Conservation (phyloP, 2,888 invertebrate species). For the Volucella inflata region DNA sequence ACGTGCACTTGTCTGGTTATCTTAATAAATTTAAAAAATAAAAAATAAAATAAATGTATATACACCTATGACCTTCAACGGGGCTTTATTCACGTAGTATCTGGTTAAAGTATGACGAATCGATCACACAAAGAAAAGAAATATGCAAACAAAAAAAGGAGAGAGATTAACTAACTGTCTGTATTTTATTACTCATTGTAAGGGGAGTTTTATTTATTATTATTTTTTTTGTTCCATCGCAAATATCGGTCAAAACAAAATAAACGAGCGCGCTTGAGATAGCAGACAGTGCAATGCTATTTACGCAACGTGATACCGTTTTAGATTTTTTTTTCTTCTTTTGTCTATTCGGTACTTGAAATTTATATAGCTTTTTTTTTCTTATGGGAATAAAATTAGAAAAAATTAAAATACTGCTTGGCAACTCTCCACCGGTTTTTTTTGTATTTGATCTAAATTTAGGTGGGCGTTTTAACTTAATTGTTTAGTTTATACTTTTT, state of each 20-base stretch:
- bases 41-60: conserved; percentile 3
- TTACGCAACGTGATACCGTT: conserved; percentile 56
- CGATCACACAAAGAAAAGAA: conserved; percentile 35
- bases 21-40: too few relatives aligned
- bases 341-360: not conserved
- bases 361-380: conserved; percentile 11
- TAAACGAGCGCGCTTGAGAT: conserved; percentile 44
- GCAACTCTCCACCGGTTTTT: conserved; percentile 43
- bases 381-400: conserved; percentile 22
- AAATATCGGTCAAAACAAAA: conserved; percentile 68
- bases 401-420: conserved; percentile 15
- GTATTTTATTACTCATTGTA: conserved; percentile 61
- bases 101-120: conserved; percentile 62
- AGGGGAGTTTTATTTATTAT: conserved; percentile 30
- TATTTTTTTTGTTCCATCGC: conserved; percentile 40
- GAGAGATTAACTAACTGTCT: conserved; percentile 52
- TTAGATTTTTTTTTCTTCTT: conserved; percentile 31
- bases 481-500: conserved; percentile 14
- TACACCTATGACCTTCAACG: conserved; percentile 63
- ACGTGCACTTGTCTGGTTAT: too few relatives aligned
- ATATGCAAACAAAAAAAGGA: conserved; percentile 20
- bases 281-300: conserved; percentile 30
- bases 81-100: conserved; percentile 61
- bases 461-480: conserved; percentile 31
- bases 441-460: conserved; percentile 43